Conservation (phyloP, 2,797 vertebrate genomes). For the Characodon lateralis region DNA sequence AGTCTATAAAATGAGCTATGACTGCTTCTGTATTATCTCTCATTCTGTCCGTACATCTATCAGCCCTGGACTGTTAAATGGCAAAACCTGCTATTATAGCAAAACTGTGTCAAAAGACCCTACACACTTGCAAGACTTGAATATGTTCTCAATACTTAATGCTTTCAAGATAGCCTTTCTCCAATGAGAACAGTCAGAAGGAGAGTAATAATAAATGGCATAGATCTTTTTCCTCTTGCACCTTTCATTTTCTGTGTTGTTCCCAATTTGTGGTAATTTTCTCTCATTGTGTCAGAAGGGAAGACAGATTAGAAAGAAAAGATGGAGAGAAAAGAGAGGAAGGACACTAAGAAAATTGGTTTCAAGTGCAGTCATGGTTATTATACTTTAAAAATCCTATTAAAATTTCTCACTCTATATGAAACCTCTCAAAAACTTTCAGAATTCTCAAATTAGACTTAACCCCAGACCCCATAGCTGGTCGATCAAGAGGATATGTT, state of each 20-base stretch:
- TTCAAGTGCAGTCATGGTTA: neutral
- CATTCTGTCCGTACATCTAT: neutral
- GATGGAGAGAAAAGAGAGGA: constrained; percentile 33
- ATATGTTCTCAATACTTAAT: constrained; percentile 38
- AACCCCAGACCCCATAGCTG: neutral
- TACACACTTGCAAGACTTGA: constrained; percentile 43
- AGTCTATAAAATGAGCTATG: neutral
- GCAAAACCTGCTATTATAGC: constrained; percentile 10
- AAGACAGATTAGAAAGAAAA: constrained; percentile 15
- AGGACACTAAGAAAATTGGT: constrained; percentile 38
- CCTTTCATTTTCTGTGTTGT: constrained; percentile 32
- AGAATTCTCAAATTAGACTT: neutral
- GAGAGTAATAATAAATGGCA: constrained; percentile 32
- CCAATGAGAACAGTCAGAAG: constrained; percentile 30
- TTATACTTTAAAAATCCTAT: constrained; percentile 8
- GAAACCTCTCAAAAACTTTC: constrained; percentile 5
- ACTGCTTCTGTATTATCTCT: neutral
- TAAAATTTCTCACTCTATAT: constrained; percentile 19
- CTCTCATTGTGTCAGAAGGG: constrained; percentile 32
- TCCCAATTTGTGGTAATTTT: constrained; percentile 28
- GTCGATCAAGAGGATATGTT: neutral
- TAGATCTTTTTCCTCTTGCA: constrained; percentile 32
- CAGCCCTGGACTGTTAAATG: neutral
- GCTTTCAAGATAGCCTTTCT: constrained; percentile 44
- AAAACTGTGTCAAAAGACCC: constrained; percentile 32